Evolutionary conservation across 1,140 invertebrate species (phyloP), one percentile per base, ranked within the genome.

Genomic region (Doryteuthis pealeii): DNA sequence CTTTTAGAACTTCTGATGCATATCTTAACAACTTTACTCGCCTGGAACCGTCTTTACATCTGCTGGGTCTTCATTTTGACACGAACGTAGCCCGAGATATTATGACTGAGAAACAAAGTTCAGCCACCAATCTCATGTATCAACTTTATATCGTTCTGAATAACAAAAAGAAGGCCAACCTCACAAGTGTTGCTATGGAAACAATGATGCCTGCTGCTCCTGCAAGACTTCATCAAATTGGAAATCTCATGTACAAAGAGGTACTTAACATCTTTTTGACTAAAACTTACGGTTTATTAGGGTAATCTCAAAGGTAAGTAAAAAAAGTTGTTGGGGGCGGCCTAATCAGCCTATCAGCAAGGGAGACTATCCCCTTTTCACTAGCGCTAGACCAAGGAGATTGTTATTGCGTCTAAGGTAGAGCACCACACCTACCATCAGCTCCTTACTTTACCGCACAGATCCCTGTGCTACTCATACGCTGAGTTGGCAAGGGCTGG

Each of bases 21-120:
- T 87, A 88, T 78, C 84, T 89, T 72, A 88, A 88, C 76, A 89
- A 89, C 76, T 88, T 89, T 72, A 88, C 83, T 31, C 79, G 87
- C 28, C 65, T 89, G 70, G 87, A 88, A 71, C 87, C 87, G 28
- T 81, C 80, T 18, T 76, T 89, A 30, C 83, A 87, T 75, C 74
- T 87, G 32, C 76, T 89, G 67, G 85, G 82, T 26, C 85, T 89
- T 65, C 85, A 83, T 43, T 88, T 88, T 81, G 86, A 89, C 67
- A 88, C 86, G n/a, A 87, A 85, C 77, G 70, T 83, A 40, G 88
- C 87, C 22, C 74, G 84, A 33, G 84, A 86, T 77, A 83, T 89
- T 62, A 89, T 89, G 87, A 87, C 84, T 26, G 86, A 88, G 72
- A 84, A 81, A 71, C 85, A 85, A 78, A 84, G 85, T 1, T 83